Percentiles rank a stretch among this genome's conserved stretches.
These are phyloP conservation scores for Sclerurus mexicanus DNA, from an alignment of 2,113 vertebrate genomes.

Conservation along the genomic window DNA sequence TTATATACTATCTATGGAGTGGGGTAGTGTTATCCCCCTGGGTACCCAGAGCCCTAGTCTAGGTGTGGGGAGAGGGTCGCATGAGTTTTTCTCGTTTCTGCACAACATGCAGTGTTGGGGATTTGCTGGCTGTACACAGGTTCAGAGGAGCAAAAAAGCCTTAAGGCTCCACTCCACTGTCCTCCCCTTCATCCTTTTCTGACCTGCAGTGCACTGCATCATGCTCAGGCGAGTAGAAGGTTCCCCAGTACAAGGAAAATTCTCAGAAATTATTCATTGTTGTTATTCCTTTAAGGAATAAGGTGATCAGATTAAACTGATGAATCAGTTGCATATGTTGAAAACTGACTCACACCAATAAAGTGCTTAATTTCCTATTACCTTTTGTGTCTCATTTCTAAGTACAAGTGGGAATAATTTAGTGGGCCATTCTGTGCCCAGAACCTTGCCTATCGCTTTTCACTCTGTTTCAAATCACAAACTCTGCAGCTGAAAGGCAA, in stretches of 20 bases:
- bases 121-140: not conserved
- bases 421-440: not conserved
- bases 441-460: not conserved
- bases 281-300: not conserved
- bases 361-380: not conserved
- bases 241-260: not conserved
- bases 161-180: not conserved
- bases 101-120: not conserved
- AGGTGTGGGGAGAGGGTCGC: not conserved
- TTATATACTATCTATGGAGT: not conserved
- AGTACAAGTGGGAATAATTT: not conserved
- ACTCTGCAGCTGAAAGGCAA: not conserved
- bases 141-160: not conserved
- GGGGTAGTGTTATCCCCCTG: not conserved
- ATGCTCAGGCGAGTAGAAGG: not conserved
- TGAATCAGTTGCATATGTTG: not conserved
- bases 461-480: not conserved
- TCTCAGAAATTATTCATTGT: not conserved
- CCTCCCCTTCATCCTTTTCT: not conserved
- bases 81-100: not conserved
- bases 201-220: not conserved
- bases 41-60: not conserved
- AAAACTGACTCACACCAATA: not conserved
- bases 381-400: not conserved
- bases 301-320: not conserved